A percentile compares a stretch with the other conserved stretches of the same genome.
Evolutionary conservation across 2,888 invertebrate species (phyloP).

Genomic region (Synergus gifuensis): DNA sequence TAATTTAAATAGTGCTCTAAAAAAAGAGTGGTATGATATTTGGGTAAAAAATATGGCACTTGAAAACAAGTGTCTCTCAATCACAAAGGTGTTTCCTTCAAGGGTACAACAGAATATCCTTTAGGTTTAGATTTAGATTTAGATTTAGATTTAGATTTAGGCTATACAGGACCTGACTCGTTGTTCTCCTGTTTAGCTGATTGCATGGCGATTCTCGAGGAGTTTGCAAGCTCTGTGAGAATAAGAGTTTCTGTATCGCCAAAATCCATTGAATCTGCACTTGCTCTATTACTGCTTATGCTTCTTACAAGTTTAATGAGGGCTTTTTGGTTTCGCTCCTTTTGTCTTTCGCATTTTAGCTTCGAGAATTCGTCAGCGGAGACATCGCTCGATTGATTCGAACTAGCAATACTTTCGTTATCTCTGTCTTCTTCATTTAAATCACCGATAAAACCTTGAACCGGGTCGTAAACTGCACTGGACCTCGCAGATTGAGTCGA

Average conservation of each 20-base stretch:
- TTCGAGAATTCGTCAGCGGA: slow-evolving; percentile 85
- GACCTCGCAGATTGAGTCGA: slow-evolving; percentile 65
- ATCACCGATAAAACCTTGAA: slow-evolving; percentile 45
- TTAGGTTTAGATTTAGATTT: neutral
- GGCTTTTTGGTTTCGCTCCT: slow-evolving; percentile 83
- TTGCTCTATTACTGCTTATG: slow-evolving; percentile 76
- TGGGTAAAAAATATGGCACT: slow-evolving; percentile 24
- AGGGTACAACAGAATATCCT: neutral
- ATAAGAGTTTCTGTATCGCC: slow-evolving; percentile 63
- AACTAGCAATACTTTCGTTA: slow-evolving; percentile 62
- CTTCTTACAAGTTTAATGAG: slow-evolving; percentile 82
- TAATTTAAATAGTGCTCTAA: neutral
- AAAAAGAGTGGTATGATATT: slow-evolving; percentile 11
- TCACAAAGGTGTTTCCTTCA: slow-evolving; percentile 44
- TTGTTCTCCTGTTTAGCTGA: slow-evolving; percentile 41
- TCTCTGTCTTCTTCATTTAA: slow-evolving; percentile 58
- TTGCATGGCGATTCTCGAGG: slow-evolving; percentile 62
- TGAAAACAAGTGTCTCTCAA: slow-evolving; percentile 48
- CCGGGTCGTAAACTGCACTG: slow-evolving; percentile 61
- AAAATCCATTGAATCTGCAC: slow-evolving; percentile 52
- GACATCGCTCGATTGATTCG: slow-evolving; percentile 58
- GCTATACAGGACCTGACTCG: neutral
- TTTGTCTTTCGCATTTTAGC: slow-evolving; percentile 84
- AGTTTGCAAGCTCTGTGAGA: slow-evolving; percentile 65
- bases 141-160: too few species aligned